Conservation (phyloP, 2,888 invertebrate species). For the Meghimatium bilineatum region DNA sequence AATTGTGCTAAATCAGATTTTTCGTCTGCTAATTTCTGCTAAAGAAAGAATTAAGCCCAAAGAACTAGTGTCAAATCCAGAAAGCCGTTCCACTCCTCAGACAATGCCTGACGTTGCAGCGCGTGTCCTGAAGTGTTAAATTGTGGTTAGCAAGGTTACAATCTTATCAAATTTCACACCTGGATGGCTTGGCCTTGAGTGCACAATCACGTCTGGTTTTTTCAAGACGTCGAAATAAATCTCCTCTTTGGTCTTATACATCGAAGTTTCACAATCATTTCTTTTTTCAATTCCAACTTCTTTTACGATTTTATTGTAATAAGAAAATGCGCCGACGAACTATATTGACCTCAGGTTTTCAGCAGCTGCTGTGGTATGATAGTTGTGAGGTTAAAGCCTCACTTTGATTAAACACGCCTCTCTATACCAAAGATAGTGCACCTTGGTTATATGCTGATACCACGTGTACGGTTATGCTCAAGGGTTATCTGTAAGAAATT, state of each 20-base stretch:
- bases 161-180: conserved; percentile 1
- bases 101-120: not conserved
- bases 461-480: too few relatives aligned
- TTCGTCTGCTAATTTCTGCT: not conserved
- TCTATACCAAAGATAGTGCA: too few relatives aligned
- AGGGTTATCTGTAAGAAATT: too few relatives aligned
- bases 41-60: not conserved
- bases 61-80: not conserved
- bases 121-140: not conserved
- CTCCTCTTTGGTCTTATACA: not conserved
- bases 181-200: not conserved
- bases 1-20: too few relatives aligned
- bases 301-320: not conserved
- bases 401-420: too few relatives aligned
- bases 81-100: not conserved
- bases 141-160: conserved; percentile 18
- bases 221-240: conserved; percentile 3
- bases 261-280: not conserved
- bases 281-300: not conserved
- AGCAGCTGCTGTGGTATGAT: not conserved
- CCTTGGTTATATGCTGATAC: too few relatives aligned
- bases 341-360: not conserved
- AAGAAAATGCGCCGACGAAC: not conserved
- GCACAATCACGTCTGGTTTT: not conserved
- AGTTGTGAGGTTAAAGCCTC: too few relatives aligned